phyloP scores from a whole-genome alignment of 2,797 vertebrate genomes.

The Darevskia mixta region DNA sequence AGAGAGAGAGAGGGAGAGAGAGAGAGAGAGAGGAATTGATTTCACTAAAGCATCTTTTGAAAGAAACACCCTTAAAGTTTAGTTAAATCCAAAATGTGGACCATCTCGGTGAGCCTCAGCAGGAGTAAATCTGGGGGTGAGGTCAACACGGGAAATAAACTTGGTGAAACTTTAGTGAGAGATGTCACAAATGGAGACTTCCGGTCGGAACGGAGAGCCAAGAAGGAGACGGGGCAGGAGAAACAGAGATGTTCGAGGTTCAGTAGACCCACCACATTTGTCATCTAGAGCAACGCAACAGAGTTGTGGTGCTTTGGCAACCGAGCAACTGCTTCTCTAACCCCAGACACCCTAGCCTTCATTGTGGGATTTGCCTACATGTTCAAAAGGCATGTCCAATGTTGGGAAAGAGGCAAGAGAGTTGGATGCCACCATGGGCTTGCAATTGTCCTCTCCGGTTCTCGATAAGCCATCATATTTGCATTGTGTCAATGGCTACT shows the following conservation, averaged over 20 bases:
- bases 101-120: not conserved
- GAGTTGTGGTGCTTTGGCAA: not conserved
- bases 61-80: not conserved
- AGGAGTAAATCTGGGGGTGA: not conserved
- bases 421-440: not conserved
- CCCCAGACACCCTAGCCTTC: not conserved
- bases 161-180: not conserved
- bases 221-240: too few species aligned
- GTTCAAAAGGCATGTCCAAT: not conserved
- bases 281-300: not conserved
- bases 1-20: conserved; percentile 4
- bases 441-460: not conserved
- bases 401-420: not conserved
- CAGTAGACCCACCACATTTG: too few species aligned
- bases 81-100: not conserved
- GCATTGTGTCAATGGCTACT: too few species aligned
- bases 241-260: not conserved
- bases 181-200: not conserved
- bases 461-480: not conserved
- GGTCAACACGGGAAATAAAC: not conserved
- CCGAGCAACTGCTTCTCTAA: not conserved
- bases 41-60: not conserved
- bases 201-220: too few species aligned
- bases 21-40: fast-evolving
- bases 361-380: not conserved